Base-by-base conservation (phyloP, 2,888 invertebrate species). In the Eulithis prunata region DNA sequence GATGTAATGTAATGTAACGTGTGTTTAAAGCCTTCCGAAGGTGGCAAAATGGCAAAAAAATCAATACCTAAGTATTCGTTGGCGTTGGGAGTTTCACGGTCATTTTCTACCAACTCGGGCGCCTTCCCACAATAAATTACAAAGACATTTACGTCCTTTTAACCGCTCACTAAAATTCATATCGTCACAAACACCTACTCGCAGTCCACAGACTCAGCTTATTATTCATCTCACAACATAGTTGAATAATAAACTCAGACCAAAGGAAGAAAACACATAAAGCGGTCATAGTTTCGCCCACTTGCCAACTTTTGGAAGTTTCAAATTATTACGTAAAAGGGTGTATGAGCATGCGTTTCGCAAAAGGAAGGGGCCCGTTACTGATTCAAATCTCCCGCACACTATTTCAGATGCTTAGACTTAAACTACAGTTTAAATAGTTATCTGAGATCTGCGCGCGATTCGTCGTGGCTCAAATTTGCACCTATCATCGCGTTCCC, bases 381-480 rank as follows among this genome's bases (percentile, higher is more conserved):
- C 74, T 75, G 84, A 84, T 86, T 78, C 70, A 41, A 72, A 85
- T 84, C 80, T 73, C 66, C 10, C 36, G 54, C 38, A 60, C 71
- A 70, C 70, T 74, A 75, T 82, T 81, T 81, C 75, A 72, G 76
- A 77, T 71, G 68, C 72, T 71, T 77, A 76, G 75, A 73, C 69
- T 45, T 56, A 54, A 75, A 73, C 71, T 78, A 76, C 73, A 78
- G 74, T 84, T 78, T 77, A 72, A 63, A 57, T 36, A 41, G 8
- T 79, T 82, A 87, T 88, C 87, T 83, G 53, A 64, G 78, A 85
- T 85, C 84, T 69, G 73, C 71, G 76, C 71, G 76, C 71, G 75
- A 84, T 84, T 87, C 80, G 81, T 76, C 77, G 73, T 79, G 81
- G 79, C 74, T 78, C 76, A 78, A 81, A 87, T 86, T 87, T 81